Conservation (phyloP, 1,140 invertebrate genomes). For the Rhagoletis pomonella region DNA sequence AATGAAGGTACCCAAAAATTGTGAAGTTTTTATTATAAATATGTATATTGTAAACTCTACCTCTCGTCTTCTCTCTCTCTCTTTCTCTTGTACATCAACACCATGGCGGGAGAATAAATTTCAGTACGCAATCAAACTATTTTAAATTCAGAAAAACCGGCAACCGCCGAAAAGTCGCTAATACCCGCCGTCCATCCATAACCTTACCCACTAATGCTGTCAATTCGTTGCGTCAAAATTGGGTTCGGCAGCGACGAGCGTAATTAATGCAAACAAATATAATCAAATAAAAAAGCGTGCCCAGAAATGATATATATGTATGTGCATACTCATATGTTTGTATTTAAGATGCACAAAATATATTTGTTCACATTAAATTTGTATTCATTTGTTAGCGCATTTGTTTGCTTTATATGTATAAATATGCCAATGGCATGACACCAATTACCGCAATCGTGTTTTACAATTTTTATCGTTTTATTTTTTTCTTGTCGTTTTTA, state of each 20-base stretch:
- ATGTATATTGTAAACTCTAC: no score
- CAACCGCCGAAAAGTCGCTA: neutral
- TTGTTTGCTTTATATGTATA: slow-evolving; percentile 55
- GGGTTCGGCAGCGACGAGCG: slow-evolving; percentile 8
- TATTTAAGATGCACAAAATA: neutral
- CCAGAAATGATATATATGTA: neutral
- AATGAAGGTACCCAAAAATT: neutral
- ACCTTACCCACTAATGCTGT: slow-evolving; percentile 69
- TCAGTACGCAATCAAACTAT: neutral
- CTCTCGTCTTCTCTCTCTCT: neutral
- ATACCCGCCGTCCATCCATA: slow-evolving; percentile 63
- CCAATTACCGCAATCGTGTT: slow-evolving; percentile 62
- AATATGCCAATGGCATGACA: slow-evolving; percentile 73
- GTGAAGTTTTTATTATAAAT: neutral
- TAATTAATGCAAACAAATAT: neutral
- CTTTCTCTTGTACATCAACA: neutral
- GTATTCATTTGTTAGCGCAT: neutral
- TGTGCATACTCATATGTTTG: neutral
- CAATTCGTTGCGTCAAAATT: slow-evolving; percentile 25
- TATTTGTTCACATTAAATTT: neutral
- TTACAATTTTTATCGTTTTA: neutral
- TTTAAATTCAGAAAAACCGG: neutral
- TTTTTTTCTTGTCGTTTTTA: neutral
- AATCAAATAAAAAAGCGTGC: neutral
- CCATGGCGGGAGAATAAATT: neutral